These are phyloP conservation scores for Mamestra configurata DNA, from an alignment of 1,140 invertebrate genomes.

Conservation along the genomic window DNA sequence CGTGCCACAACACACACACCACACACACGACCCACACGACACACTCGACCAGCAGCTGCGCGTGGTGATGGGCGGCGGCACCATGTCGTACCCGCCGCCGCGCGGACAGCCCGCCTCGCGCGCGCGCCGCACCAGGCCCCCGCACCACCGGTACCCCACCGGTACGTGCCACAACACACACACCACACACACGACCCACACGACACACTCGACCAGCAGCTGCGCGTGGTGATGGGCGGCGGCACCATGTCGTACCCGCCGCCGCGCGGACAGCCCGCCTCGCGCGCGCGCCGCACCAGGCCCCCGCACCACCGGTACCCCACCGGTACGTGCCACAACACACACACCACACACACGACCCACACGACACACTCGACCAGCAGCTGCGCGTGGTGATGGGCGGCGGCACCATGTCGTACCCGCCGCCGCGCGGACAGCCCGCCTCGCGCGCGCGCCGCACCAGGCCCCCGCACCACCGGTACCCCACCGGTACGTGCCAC, in stretches of 20 bases:
- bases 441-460: slow-evolving; percentile 77
- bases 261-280: slow-evolving; percentile 81
- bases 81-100: slow-evolving; percentile 83
- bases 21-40: no score
- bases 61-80: slow-evolving; percentile 92
- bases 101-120: slow-evolving; percentile 78
- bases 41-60: slow-evolving; percentile 95
- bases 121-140: slow-evolving; percentile 85
- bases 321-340: slow-evolving; percentile 48
- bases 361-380: slow-evolving; percentile 90
- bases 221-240: slow-evolving; percentile 94
- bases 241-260: slow-evolving; percentile 82
- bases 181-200: no score
- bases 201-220: slow-evolving; percentile 93
- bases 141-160: slow-evolving; percentile 72
- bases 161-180: background rate
- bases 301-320: slow-evolving; percentile 77
- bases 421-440: slow-evolving; percentile 80
- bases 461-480: slow-evolving; percentile 83
- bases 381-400: slow-evolving; percentile 95
- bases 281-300: slow-evolving; percentile 83
- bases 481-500: slow-evolving; percentile 61
- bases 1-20: no score
- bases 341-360: no score
- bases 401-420: slow-evolving; percentile 86